phyloP scores from a whole-genome alignment of 1,140 invertebrate genomes.

The Apis florea region DNA sequence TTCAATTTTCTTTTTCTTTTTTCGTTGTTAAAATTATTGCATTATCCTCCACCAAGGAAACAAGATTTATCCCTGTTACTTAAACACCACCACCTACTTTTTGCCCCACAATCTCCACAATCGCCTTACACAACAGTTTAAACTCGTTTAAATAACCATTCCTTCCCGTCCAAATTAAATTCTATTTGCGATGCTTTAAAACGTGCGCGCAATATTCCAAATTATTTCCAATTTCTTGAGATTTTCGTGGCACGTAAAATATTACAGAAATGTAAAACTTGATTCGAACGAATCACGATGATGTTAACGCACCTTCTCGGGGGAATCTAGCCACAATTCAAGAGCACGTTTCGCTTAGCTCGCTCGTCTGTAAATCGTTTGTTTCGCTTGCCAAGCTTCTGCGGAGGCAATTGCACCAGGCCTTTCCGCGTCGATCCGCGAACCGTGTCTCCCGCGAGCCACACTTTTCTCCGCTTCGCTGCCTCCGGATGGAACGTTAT shows the following conservation, averaged over 20 bases:
- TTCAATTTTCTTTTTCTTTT: background rate
- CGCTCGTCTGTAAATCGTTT: constrained; percentile 56
- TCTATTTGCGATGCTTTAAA: no score
- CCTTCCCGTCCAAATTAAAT: no score
- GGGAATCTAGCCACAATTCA: constrained; percentile 1
- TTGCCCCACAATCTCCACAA: no score
- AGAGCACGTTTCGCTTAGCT: constrained; percentile 54
- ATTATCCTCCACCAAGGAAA: background rate
- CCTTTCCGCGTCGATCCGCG: constrained; percentile 60
- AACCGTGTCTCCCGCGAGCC: constrained; percentile 62
- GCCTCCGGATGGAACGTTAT: constrained; percentile 41
- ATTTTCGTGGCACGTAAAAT: background rate
- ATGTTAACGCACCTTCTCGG: background rate
- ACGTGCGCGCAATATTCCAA: no score
- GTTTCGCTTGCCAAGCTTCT: constrained; percentile 50
- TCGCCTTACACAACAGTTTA: no score
- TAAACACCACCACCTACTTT: no score
- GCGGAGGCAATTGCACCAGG: constrained; percentile 45
- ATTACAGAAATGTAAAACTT: background rate
- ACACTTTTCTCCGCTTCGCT: constrained; percentile 58
- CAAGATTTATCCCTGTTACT: no score
- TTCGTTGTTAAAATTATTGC: background rate
- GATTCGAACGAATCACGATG: background rate
- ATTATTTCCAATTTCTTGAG: no score
- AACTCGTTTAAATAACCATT: no score